Conservation (phyloP, 2,888 invertebrate genomes). For the Drosophila tanythrix region DNA sequence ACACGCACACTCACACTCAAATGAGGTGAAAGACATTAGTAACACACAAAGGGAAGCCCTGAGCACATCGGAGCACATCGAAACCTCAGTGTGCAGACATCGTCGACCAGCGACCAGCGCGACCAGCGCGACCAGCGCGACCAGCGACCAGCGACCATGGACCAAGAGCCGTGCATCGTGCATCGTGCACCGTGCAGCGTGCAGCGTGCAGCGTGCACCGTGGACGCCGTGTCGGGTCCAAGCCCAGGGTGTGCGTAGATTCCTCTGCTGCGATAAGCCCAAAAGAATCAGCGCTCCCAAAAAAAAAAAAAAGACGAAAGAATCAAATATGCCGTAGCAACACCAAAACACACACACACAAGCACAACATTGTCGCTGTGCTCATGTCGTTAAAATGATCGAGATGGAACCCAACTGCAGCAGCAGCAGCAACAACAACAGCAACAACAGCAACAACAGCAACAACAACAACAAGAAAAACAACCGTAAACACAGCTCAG, state of each 20-base stretch:
- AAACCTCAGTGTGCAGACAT: slow-evolving; percentile 19
- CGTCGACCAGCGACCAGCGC: background rate
- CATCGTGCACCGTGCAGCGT: background rate
- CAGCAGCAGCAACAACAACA: slow-evolving; percentile 31
- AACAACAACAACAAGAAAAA: slow-evolving; percentile 25
- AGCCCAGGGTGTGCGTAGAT: slow-evolving; percentile 69
- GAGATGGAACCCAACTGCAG: slow-evolving; percentile 47
- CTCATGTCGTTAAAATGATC: slow-evolving; percentile 58
- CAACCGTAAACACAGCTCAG: slow-evolving; percentile 20
- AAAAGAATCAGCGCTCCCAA: slow-evolving; percentile 48
- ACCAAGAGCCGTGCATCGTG: slow-evolving; percentile 5
- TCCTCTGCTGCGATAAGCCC: slow-evolving; percentile 49
- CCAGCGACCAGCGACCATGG: background rate
- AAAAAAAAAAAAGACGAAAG: slow-evolving; percentile 17
- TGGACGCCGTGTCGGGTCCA: slow-evolving; percentile 41
- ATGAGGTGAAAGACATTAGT: slow-evolving; percentile 60
- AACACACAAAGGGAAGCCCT: slow-evolving; percentile 59
- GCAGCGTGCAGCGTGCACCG: background rate
- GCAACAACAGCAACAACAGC: slow-evolving; percentile 27
- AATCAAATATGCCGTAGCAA: slow-evolving; percentile 40
- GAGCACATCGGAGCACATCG: slow-evolving; percentile 18
- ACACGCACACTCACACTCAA: slow-evolving; percentile 2
- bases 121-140: background rate
- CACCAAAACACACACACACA: slow-evolving; percentile 29
- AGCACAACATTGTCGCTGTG: slow-evolving; percentile 49